Evolutionary conservation across 1,140 invertebrate species (phyloP).

Genomic region (Oreohelix idahoensis): DNA sequence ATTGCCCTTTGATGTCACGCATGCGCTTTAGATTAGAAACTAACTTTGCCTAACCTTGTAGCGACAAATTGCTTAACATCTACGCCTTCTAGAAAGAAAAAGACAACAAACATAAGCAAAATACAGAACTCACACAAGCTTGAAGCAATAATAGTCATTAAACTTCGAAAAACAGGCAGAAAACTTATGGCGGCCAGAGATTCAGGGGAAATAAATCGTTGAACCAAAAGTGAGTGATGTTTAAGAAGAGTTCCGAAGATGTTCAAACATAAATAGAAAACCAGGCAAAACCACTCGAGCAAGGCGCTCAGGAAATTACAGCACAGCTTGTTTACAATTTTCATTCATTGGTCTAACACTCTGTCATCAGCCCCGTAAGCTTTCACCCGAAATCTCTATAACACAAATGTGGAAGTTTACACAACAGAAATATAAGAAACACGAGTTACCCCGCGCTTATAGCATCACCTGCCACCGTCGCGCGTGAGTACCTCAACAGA

Average conservation of each 20-base stretch:
- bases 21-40: not conserved
- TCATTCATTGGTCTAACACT: not conserved
- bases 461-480: not conserved
- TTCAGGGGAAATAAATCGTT: not conserved
- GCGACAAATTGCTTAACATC: too few species aligned
- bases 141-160: not conserved
- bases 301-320: not conserved
- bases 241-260: not conserved
- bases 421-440: not conserved
- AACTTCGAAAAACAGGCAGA: not conserved
- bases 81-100: not conserved
- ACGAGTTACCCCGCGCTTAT: not conserved
- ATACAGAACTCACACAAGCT: not conserved
- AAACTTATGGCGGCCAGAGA: not conserved
- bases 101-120: not conserved
- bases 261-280: not conserved
- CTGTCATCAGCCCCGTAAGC: conserved; percentile 8
- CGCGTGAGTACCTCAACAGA: conserved; percentile 9
- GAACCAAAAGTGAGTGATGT: conserved; percentile 1
- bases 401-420: not conserved
- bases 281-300: conserved; percentile 3
- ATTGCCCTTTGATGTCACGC: not conserved
- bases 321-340: not conserved
- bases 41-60: not conserved
- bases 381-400: not conserved